Evolutionary conservation across 2,797 vertebrate genomes (phyloP).

Genomic region (Prionace glauca): DNA sequence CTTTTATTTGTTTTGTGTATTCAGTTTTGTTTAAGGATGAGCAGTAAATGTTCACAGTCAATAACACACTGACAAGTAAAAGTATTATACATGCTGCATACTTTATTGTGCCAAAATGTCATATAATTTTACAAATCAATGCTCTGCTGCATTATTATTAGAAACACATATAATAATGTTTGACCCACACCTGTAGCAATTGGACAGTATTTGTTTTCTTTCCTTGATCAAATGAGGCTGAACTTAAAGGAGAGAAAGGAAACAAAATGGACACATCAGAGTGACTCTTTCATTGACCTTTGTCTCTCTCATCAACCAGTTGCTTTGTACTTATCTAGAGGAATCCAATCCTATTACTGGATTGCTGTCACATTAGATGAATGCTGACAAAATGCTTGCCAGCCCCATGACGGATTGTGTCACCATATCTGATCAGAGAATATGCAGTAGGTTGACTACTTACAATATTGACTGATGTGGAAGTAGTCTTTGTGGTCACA

Average conservation of each 20-base stretch:
- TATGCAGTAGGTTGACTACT: not conserved
- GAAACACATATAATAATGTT: not conserved
- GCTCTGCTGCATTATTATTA: not conserved
- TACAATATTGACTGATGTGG: not conserved
- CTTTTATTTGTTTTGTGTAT: not conserved
- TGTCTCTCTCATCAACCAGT: no score
- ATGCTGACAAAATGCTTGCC: not conserved
- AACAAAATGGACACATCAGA: not conserved
- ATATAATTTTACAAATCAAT: not conserved
- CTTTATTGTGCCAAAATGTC: not conserved
- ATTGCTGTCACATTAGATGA: not conserved
- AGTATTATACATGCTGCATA: not conserved
- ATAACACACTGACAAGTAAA: not conserved
- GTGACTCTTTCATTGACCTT: not conserved
- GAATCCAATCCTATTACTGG: not conserved
- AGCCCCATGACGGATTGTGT: not conserved
- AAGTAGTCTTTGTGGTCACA: not conserved
- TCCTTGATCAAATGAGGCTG: not conserved
- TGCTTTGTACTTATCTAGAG: no score
- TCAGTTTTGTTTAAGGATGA: not conserved
- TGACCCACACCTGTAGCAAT: not conserved
- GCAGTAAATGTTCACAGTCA: not conserved
- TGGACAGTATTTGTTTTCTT: not conserved
- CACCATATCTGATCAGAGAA: not conserved
- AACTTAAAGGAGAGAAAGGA: not conserved